Evolutionary conservation across 1,140 invertebrate genomes (phyloP).

Genomic region (Platorchestia sp.): DNA sequence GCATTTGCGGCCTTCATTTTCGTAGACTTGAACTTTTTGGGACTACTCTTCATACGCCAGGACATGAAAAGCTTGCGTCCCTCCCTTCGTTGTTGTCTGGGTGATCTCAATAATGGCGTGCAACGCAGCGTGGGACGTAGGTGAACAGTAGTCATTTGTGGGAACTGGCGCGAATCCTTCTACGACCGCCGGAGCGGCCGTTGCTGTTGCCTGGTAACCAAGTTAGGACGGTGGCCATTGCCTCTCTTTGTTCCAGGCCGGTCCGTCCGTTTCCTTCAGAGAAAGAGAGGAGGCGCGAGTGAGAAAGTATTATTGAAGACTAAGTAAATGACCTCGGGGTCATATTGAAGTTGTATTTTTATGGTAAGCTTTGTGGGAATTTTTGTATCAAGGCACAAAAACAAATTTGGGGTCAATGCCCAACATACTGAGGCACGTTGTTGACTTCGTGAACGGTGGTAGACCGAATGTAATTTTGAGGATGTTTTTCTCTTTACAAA

Average conservation of each 20-base stretch:
- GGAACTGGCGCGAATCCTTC: slow-evolving; percentile 10
- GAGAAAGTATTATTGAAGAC: neutral
- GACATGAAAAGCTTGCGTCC: neutral
- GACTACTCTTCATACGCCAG: neutral
- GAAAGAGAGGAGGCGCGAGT: neutral
- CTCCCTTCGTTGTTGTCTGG: neutral
- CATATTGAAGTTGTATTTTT: too few relatives aligned
- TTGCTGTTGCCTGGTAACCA: slow-evolving; percentile 14
- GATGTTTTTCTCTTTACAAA: too few relatives aligned
- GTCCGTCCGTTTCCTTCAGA: neutral
- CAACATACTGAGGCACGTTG: neutral
- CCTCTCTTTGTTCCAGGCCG: neutral
- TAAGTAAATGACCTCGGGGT: too few relatives aligned
- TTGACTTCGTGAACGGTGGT: neutral
- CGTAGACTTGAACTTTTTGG: neutral
- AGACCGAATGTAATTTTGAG: neutral
- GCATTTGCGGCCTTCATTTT: too few relatives aligned
- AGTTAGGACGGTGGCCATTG: neutral
- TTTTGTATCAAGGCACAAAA: too few relatives aligned
- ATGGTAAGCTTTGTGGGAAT: too few relatives aligned
- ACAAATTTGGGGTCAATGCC: too few relatives aligned
- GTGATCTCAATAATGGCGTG: neutral
- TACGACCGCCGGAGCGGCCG: neutral
- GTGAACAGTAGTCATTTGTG: slow-evolving; percentile 9
- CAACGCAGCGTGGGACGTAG: neutral